Evolutionary conservation across 2,113 vertebrate species (phyloP).

Genomic region (Brienomyrus brachyistius): DNA sequence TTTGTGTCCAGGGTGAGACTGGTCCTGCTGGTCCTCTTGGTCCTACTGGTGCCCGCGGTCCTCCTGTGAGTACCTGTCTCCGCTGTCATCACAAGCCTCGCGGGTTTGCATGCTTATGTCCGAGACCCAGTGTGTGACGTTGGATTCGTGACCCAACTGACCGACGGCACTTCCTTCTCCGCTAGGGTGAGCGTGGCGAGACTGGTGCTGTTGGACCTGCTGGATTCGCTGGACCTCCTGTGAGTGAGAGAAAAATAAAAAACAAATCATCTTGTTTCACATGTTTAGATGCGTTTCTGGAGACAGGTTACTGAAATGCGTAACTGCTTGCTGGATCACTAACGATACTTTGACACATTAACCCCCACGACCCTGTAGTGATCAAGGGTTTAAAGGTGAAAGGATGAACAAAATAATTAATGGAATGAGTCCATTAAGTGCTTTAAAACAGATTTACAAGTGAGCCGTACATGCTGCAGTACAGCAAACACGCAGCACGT

Average conservation of each 20-base stretch:
- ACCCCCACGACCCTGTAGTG: not conserved
- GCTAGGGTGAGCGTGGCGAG: conserved; percentile 90
- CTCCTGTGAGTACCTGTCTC: conserved; percentile 69
- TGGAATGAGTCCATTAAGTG: not conserved
- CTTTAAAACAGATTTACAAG: not conserved
- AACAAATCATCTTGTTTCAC: not conserved
- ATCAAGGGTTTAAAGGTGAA: not conserved
- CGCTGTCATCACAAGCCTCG: not conserved
- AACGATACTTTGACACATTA: not conserved
- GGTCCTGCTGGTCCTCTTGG: conserved; percentile 77
- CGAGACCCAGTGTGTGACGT: not conserved
- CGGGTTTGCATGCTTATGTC: not conserved
- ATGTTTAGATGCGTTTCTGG: not conserved
- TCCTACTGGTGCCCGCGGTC: conserved; percentile 81
- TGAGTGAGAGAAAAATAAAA: conserved; percentile 55
- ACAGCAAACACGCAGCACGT: not conserved
- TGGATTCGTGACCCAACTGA: not conserved
- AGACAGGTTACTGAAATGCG: not conserved
- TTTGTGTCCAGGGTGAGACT: conserved; percentile 73
- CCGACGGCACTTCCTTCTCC: not conserved
- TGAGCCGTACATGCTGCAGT: not conserved
- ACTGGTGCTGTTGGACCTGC: conserved; percentile 85
- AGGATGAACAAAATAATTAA: not conserved
- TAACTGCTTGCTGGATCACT: not conserved
- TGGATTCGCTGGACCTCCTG: conserved; percentile 95